Percentiles rank a stretch among this genome's conserved stretches.
Evolutionary conservation across 2,888 invertebrate species (phyloP).

Genomic region (Lasioglossum morio): DNA sequence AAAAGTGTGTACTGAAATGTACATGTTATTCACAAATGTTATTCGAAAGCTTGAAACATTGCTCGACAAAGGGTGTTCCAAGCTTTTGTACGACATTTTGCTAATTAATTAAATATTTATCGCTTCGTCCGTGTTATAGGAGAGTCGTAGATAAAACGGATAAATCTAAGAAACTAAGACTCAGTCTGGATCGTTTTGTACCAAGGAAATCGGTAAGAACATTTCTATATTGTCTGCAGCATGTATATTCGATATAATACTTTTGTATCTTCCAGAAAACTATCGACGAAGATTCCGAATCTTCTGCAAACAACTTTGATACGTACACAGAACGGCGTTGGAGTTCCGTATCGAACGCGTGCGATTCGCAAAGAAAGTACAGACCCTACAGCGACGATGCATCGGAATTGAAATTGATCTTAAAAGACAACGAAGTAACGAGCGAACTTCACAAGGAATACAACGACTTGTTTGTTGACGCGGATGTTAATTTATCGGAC

Average conservation of each 20-base stretch:
- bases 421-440: conserved; percentile 67
- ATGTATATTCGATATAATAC: not conserved
- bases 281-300: conserved; percentile 69
- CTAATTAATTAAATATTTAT: not conserved
- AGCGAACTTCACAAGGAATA: conserved; percentile 71
- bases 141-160: conserved; percentile 76
- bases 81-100: not conserved
- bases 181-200: conserved; percentile 81
- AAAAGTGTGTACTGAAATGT: conserved; percentile 86
- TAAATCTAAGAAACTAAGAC: conserved; percentile 79
- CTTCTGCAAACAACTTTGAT: conserved; percentile 70
- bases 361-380: conserved; percentile 76
- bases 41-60: not conserved
- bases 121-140: conserved; percentile 64
- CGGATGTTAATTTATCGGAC: conserved; percentile 81
- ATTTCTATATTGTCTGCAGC: conserved; percentile 16
- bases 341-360: conserved; percentile 85
- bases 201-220: conserved; percentile 75
- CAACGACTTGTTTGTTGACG: conserved; percentile 79
- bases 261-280: conserved; percentile 69
- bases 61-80: not conserved
- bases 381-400: conserved; percentile 67
- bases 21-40: not conserved
- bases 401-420: conserved; percentile 65
- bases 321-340: conserved; percentile 85